phyloP scores from a whole-genome alignment of 1,140 invertebrate species.

The Trichoplusia ni region DNA sequence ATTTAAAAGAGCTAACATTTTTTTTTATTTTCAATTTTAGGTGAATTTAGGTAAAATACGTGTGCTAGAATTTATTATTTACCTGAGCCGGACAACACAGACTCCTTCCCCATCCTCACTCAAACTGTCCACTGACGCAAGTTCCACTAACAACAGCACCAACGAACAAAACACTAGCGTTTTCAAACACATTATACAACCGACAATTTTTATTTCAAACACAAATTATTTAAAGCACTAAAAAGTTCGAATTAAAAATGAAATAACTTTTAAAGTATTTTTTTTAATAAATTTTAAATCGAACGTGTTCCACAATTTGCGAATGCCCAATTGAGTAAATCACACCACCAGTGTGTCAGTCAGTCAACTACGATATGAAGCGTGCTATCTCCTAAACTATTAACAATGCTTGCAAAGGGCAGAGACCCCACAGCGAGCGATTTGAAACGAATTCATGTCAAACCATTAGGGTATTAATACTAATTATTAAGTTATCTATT shows the following conservation, averaged over 20 bases:
- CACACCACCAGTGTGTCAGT: conserved; percentile 24
- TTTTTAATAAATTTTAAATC: no score
- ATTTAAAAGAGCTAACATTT: no score
- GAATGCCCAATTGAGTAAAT: background rate
- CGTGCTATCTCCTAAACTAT: conserved; percentile 30
- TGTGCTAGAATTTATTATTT: background rate
- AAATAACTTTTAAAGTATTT: background rate
- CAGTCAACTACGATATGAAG: conserved; percentile 22
- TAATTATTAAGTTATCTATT: background rate
- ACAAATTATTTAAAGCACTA: background rate
- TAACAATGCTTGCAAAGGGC: conserved; percentile 1
- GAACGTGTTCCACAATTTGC: background rate
- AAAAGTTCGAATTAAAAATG: background rate
- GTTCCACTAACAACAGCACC: conserved; percentile 32
- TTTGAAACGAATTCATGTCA: background rate
- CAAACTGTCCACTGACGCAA: conserved; percentile 36
- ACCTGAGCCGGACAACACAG: conserved; percentile 51
- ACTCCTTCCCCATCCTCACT: conserved; percentile 47
- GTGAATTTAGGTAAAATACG: no score
- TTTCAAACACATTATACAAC: conserved; percentile 13
- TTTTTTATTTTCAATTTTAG: no score
- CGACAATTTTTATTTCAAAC: background rate
- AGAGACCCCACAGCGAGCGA: conserved; percentile 2
- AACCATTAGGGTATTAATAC: background rate
- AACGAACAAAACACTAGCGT: conserved; percentile 28